These are phyloP conservation scores for Drosophila subpulchrella DNA, from an alignment of 1,140 invertebrate species.

Conservation along the genomic window DNA sequence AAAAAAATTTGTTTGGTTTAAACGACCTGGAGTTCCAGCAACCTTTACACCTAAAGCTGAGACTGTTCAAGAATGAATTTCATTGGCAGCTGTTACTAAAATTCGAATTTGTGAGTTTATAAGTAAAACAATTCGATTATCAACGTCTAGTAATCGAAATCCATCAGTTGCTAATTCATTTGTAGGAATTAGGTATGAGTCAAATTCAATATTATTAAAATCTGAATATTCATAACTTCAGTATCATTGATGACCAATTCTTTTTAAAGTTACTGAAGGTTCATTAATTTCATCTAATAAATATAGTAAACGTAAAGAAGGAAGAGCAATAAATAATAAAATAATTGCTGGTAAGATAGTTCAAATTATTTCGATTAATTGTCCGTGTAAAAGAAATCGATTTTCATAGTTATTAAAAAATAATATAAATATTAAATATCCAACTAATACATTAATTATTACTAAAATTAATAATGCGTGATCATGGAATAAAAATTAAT, in stretches of 20 bases:
- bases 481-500: conserved; percentile 87
- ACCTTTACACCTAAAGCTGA: conserved; percentile 88
- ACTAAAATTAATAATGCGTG: conserved; percentile 86
- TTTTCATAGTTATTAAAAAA: conserved; percentile 85
- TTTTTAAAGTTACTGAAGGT: conserved; percentile 86
- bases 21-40: conserved; percentile 88
- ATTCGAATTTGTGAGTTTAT: too few species aligned
- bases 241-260: conserved; percentile 89
- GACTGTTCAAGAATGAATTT: conserved; percentile 89
- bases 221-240: conserved; percentile 89
- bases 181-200: conserved; percentile 87
- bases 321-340: conserved; percentile 88
- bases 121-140: too few species aligned
- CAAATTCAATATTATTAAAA: conserved; percentile 87
- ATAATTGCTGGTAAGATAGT: conserved; percentile 87
- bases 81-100: conserved; percentile 25
- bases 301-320: conserved; percentile 87
- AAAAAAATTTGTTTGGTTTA: conserved; percentile 88
- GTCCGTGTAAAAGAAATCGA: conserved; percentile 85
- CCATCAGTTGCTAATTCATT: conserved; percentile 8
- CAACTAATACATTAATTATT: conserved; percentile 86
- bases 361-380: conserved; percentile 88
- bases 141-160: too few species aligned
- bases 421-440: conserved; percentile 86
- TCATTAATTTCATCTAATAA: conserved; percentile 87